These are phyloP conservation scores for Alsophila aescularia DNA, from an alignment of 2,888 invertebrate species.

Conservation along the genomic window DNA sequence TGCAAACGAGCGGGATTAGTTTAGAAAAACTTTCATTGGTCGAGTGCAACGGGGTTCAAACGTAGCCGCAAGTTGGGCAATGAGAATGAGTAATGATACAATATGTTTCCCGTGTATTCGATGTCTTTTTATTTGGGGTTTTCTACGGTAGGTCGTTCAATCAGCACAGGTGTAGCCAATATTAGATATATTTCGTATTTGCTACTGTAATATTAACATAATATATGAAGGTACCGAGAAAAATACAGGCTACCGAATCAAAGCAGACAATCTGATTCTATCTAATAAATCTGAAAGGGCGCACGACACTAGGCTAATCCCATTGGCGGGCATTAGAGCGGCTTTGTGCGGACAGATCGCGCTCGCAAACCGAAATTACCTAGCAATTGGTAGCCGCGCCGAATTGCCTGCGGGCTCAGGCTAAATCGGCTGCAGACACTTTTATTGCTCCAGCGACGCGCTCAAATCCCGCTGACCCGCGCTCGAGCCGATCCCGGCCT, in stretches of 20 bases:
- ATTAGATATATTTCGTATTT: not conserved
- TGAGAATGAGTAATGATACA: not conserved
- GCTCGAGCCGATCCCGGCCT: conserved; percentile 72
- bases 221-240: conserved; percentile 7
- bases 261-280: conserved; percentile 66
- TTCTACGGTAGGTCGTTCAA: no score
- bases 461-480: conserved; percentile 80
- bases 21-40: conserved; percentile 78
- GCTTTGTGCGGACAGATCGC: conserved; percentile 82
- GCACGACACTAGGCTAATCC: conserved; percentile 80
- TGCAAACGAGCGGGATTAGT: conserved; percentile 70
- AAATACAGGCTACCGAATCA: conserved; percentile 43
- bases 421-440: conserved; percentile 85
- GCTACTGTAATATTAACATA: not conserved
- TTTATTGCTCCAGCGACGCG: conserved; percentile 77
- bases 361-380: conserved; percentile 81
- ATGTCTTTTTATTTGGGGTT: not conserved
- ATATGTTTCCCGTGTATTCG: not conserved
- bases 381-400: conserved; percentile 81
- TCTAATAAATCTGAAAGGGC: conserved; percentile 79
- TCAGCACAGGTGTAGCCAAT: no score
- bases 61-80: conserved; percentile 5
- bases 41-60: conserved; percentile 45
- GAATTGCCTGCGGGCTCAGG: conserved; percentile 80
- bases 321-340: conserved; percentile 80